Base-by-base conservation (phyloP, 1,140 invertebrate genomes). In the Manduca sexta region DNA sequence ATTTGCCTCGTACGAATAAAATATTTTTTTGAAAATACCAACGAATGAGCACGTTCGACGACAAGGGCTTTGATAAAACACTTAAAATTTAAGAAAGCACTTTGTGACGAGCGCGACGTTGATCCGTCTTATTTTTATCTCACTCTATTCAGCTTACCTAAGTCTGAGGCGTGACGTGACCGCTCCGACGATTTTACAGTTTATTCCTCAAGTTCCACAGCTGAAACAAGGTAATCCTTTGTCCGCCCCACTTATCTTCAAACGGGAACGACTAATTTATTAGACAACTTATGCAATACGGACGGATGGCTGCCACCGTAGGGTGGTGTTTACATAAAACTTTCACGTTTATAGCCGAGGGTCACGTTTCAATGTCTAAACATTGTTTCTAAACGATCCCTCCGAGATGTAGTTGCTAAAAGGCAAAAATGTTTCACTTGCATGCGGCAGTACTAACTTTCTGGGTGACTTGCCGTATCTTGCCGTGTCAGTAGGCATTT, bases 231-330 rank as follows among this genome's bases (percentile, higher is more conserved):
- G 52, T 66, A 62, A 62, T 69, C 63, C 60, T 66, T 65, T 60
- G 56, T 68, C 48, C 58, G 45, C 54, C 46, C 58, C 52, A 61
- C 50, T 69, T 64, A 64, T 67, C 59, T 62, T 49, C 21, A 33
- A 54, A 60, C 60, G 56, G 50, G 52, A 49, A 38, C 39, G 57
- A 59, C 61, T 69, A 73, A 73, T 70, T 73, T 70, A 72, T 65
- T 64, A 64, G 56, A 54, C 53, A 66, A 69, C 63, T 71, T 67
- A 45, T 69, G 58, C 60, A 58, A 65, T 66, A 57, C 56, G 53
- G 60, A 64, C 57, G 51, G 60, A 69, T 60, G 64, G 41, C 51
- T 44, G 56, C 56, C 56, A 56, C 52, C 29, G 43, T 48, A 57
- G 48, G 49, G 46, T 38, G 46, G 47, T 52, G 64, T 64, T 68